Base-by-base conservation (phyloP, 2,888 invertebrate genomes). In the Hirtodrosophila cameraria region DNA sequence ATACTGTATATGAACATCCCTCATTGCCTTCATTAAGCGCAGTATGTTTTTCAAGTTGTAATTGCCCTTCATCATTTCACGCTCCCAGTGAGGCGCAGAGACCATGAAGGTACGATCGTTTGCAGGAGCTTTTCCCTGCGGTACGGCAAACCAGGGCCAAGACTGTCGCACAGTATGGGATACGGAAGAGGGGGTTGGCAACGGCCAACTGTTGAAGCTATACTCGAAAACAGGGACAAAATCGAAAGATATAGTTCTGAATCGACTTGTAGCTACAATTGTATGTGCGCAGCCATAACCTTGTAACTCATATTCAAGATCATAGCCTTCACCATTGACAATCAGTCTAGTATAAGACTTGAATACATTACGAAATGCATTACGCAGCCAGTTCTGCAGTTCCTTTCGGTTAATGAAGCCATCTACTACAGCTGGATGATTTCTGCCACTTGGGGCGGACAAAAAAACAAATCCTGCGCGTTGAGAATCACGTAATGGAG, bases 11-110 rank as follows among this genome's bases (percentile, higher is more conserved):
- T 65, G 13, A 1, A 12, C 48, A 20, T 70, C 69, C 5, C 59
- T 64, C 30, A 69, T 7, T 18, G 57, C 61, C 23, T 71, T 71
- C 70, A 71, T 71, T 25, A 71, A 43, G 0, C 72, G 70, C 6
- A 71, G 11, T 6, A 27, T 27, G 9, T 71, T 71, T 12, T 61
- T 71, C 27, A 71, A 20, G 8, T 71, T 66, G 3, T 58, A 1
- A 5, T 28, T 35, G 1, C 5, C 20, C 15, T 52, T 54, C 58
- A 72, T 67, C 38, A 58, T 33, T 31, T 62, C 48, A 0, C 72
- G 67, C 28, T 71, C 71, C 71, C 67, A 67, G 5, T 62, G 50
- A 1, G 69, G 70, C 1, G 54, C 67, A 31, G 58, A 58, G 5
- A 67, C 72, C 70, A 69, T 59, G 42, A 64, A 69, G 3, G 50